Conservation (phyloP, 2,113 vertebrate species). For the Gallinago undulata region DNA sequence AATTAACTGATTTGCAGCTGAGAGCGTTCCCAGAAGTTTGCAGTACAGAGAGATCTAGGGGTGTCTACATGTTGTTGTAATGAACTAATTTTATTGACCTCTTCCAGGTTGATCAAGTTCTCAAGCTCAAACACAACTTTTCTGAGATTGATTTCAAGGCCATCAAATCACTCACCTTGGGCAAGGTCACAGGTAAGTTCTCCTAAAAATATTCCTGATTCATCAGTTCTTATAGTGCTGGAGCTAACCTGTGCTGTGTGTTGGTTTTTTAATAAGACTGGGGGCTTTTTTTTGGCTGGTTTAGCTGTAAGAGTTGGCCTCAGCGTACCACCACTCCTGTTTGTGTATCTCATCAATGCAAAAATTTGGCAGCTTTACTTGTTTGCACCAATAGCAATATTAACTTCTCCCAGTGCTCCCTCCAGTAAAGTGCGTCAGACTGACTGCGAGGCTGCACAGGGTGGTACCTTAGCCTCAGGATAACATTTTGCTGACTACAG, state of each 20-base stretch:
- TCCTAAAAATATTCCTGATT: not conserved
- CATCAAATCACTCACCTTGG: conserved; percentile 88
- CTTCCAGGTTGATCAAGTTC: conserved; percentile 89
- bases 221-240: not conserved
- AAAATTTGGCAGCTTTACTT: not conserved
- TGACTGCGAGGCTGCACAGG: not conserved
- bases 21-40: not conserved
- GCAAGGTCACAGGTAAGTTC: conserved; percentile 89
- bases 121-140: conserved; percentile 87
- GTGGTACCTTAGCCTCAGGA: not conserved
- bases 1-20: not conserved
- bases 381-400: not conserved
- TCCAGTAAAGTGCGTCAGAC: not conserved
- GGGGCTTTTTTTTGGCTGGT: not conserved
- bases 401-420: not conserved
- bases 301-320: not conserved
- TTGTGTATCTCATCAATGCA: not conserved
- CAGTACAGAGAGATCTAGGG: not conserved
- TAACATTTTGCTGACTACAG: not conserved
- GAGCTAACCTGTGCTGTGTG: not conserved
- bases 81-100: conserved; percentile 62
- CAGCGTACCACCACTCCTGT: not conserved
- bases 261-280: not conserved
- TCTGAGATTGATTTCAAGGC: conserved; percentile 88
- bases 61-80: conserved; percentile 26